phyloP scores from a whole-genome alignment of 2,113 vertebrate species.

The Empidonax traillii region DNA sequence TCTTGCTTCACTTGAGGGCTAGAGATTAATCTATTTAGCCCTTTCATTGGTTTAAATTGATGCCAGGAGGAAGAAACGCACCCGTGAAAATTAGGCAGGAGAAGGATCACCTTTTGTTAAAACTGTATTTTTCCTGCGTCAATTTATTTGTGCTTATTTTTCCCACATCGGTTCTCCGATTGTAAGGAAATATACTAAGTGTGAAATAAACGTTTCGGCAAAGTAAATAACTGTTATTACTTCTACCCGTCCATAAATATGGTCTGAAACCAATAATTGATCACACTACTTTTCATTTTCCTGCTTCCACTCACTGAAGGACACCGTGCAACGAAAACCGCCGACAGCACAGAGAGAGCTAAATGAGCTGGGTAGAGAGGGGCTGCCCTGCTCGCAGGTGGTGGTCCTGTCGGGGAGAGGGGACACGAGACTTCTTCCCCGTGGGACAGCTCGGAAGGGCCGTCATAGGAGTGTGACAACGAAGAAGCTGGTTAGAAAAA shows the following conservation, averaged over 20 bases:
- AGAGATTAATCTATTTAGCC: not conserved
- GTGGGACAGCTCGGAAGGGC: not conserved
- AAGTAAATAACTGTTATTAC: constrained; percentile 63
- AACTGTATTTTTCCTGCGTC: not conserved
- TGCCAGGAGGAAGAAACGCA: constrained; percentile 10
- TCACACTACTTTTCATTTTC: constrained; percentile 3
- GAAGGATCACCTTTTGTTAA: constrained; percentile 20
- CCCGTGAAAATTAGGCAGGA: constrained; percentile 31
- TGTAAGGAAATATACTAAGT: constrained; percentile 37
- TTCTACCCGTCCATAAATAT: constrained; percentile 26
- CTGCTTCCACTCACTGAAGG: not conserved
- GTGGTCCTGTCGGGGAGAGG: not conserved
- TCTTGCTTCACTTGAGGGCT: not conserved
- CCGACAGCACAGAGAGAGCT: too few species aligned
- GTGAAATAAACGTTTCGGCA: constrained; percentile 38
- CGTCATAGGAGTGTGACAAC: not conserved
- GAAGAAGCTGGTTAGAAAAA: not conserved
- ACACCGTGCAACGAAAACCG: not conserved
- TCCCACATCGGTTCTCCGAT: not conserved
- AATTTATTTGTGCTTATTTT: constrained; percentile 41
- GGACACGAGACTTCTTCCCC: rapidly evolving
- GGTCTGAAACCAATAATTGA: constrained; percentile 47
- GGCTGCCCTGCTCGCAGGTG: not conserved
- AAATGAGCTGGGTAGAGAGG: not conserved
- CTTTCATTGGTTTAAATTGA: not conserved